phyloP scores from a whole-genome alignment of 2,113 vertebrate species.

The Periophthalmodon schlosseri region DNA sequence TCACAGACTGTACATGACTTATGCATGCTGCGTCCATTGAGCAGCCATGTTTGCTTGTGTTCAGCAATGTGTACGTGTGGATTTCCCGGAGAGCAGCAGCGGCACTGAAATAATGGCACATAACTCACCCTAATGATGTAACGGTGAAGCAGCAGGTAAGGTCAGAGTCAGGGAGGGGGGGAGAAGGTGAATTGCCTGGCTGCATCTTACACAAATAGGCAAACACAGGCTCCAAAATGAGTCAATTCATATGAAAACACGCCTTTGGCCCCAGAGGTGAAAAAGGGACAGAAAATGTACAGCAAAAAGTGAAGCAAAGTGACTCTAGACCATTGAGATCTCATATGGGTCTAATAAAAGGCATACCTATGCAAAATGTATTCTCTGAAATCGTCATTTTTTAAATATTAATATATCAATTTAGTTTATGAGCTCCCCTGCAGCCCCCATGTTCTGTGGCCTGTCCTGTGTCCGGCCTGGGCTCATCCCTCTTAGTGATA shows the following conservation, averaged over 20 bases:
- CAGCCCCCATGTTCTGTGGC: slow-evolving; percentile 18
- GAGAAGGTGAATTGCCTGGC: slow-evolving; percentile 41
- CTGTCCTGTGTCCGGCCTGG: neutral
- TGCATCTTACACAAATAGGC: neutral
- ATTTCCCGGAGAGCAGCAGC: slow-evolving; percentile 37
- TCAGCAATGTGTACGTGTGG: slow-evolving; percentile 2
- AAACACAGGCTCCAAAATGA: slow-evolving; percentile 18
- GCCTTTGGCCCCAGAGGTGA: neutral
- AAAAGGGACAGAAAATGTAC: neutral
- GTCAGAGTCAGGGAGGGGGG: slow-evolving; percentile 45
- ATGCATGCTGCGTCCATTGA: slow-evolving; percentile 52
- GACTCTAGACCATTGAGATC: neutral
- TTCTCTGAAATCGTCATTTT: too few species aligned
- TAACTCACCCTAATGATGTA: slow-evolving; percentile 63
- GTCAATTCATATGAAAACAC: slow-evolving; percentile 26
- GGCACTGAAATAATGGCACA: slow-evolving; percentile 51
- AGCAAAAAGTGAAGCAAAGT: neutral
- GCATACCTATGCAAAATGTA: too few species aligned
- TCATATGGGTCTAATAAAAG: neutral
- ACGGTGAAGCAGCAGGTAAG: slow-evolving; percentile 61
- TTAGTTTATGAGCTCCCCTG: slow-evolving; percentile 9
- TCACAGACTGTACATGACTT: slow-evolving; percentile 48
- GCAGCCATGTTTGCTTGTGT: slow-evolving; percentile 32
- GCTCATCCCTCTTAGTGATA: slow-evolving; percentile 38
- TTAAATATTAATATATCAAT: too few species aligned